These are phyloP conservation scores for Plemyria rubiginata DNA, from an alignment of 2,888 invertebrate genomes.

Conservation along the genomic window DNA sequence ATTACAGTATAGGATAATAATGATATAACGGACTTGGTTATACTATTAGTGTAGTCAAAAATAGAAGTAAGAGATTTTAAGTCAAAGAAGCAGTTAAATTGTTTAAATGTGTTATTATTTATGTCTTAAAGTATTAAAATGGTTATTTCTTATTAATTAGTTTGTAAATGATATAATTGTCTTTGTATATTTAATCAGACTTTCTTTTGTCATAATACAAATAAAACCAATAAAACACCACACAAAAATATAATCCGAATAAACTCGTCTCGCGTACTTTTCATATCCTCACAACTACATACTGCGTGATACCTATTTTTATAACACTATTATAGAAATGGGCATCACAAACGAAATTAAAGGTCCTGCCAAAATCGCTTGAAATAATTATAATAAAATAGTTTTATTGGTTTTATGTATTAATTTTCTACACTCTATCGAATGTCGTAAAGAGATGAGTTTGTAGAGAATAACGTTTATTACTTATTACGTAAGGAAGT, in stretches of 20 bases:
- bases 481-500: slow-evolving; percentile 39
- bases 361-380: not conserved
- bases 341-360: not conserved
- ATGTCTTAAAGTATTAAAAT: slow-evolving; percentile 85
- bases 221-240: slow-evolving; percentile 76
- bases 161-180: slow-evolving; percentile 81
- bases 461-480: slow-evolving; percentile 27
- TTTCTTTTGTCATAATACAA: slow-evolving; percentile 59
- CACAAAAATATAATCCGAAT: not conserved
- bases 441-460: slow-evolving; percentile 51
- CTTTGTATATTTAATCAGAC: slow-evolving; percentile 73
- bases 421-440: slow-evolving; percentile 84
- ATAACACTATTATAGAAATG: not conserved
- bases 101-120: slow-evolving; percentile 86
- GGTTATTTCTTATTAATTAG: slow-evolving; percentile 86
- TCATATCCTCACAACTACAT: not conserved
- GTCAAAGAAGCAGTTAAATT: slow-evolving; percentile 85
- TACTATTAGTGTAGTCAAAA: slow-evolving; percentile 84
- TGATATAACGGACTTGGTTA: slow-evolving; percentile 81
- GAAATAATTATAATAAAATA: slow-evolving; percentile 36
- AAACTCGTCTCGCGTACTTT: not conserved
- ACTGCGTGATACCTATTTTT: not conserved
- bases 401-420: slow-evolving; percentile 79
- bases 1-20: slow-evolving; percentile 81
- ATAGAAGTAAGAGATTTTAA: slow-evolving; percentile 82